phyloP scores from a whole-genome alignment of 2,888 invertebrate species.

The Hydrotaea cyrtoneurina region DNA sequence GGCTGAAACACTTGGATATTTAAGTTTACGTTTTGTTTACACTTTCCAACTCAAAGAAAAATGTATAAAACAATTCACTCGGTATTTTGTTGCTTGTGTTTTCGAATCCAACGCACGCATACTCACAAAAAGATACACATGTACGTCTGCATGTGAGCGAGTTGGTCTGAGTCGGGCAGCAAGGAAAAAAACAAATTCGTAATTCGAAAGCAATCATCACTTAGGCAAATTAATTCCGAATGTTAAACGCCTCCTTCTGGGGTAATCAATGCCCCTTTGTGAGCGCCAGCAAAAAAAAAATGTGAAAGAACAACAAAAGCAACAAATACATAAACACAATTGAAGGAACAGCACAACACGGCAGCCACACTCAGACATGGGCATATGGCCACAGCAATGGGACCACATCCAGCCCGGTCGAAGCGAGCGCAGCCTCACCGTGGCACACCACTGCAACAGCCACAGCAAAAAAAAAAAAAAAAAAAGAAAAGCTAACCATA shows the following conservation, averaged over 20 bases:
- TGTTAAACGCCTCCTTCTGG: slow-evolving; percentile 63
- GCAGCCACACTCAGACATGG: background rate
- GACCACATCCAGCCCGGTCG: background rate
- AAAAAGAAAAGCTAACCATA: slow-evolving; percentile 48
- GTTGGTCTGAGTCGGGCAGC: background rate
- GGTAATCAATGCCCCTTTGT: slow-evolving; percentile 63
- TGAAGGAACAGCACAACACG: background rate
- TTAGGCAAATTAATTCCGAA: slow-evolving; percentile 65
- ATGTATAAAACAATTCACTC: background rate
- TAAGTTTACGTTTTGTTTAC: background rate
- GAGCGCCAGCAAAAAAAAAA: slow-evolving; percentile 40
- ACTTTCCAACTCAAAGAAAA: slow-evolving; percentile 20
- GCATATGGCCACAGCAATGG: background rate
- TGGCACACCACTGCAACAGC: too few species aligned
- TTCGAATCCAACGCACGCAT: background rate
- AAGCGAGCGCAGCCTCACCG: slow-evolving; percentile 13
- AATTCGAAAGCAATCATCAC: slow-evolving; percentile 54
- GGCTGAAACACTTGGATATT: background rate
- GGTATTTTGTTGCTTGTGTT: background rate
- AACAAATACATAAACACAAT: slow-evolving; percentile 10
- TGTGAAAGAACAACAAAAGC: slow-evolving; percentile 17
- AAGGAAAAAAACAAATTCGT: slow-evolving; percentile 24
- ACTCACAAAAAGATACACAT: background rate
- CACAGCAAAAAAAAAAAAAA: too few species aligned
- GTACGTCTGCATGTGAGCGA: background rate